Base-by-base conservation (phyloP, 1,140 invertebrate genomes). In the Meloidogyne hapla region DNA sequence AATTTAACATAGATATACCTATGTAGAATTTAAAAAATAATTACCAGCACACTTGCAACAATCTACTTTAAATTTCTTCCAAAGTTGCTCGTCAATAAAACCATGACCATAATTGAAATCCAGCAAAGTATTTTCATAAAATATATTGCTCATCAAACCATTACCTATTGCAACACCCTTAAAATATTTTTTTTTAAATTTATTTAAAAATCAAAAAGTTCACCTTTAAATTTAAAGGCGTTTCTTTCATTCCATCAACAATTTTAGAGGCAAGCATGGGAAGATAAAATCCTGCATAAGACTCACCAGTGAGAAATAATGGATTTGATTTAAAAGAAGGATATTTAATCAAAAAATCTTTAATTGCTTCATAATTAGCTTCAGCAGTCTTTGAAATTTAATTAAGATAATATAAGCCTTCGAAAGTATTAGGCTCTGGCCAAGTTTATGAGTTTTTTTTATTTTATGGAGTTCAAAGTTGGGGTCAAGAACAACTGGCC, bases 301-400 rank as follows among this genome's bases (percentile, higher is more conserved):
- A 85, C 81, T 89, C 88, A 26, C 88, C 89, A 45, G 88, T 88
- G 28, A 90, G 83, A 74, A 88, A 90, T 65, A 89, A 88, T 13
- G 83, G 81, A 68, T 85, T 88, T 8, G 82, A 80, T 25, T 77
- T 79, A 78, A 87, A 90, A 76, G 89, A 86, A 15, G 90, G 89
- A 80, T 89, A 91, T 77, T 90, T 89, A 10, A 66, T 68, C 76
- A 90, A 89, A 84, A 90, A 91, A 71, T 88, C 77, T 75, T 89
- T 85, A 40, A 91, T 61, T 56, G 90, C 90, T 0, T 82, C 64
- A 72, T 87, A 87, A 75, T 89, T 89, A 70, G 90, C 87, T 18
- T 67, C 13, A 6, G 88, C 82, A 28, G 80, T 77, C 83, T 83
- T n/a, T 68, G 80, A 25, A 75, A 13, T 8, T 23, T 26, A 71